Conservation (phyloP, 1,140 invertebrate species). For the Littorina saxatilis region DNA sequence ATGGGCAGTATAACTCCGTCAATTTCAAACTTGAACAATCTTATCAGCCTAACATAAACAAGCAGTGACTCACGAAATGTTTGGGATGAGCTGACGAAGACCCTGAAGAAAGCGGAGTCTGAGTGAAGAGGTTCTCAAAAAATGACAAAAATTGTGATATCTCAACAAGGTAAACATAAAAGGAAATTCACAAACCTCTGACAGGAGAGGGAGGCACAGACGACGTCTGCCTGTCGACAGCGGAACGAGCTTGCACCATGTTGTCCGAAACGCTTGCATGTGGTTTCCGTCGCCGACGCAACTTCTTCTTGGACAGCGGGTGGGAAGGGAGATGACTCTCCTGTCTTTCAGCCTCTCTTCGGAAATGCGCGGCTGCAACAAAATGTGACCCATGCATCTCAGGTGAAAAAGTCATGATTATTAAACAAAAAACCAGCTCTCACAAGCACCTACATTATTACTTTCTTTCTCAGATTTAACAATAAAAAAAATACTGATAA, state of each 20-base stretch:
- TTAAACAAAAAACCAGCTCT: too few relatives aligned
- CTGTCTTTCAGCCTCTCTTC: constrained; percentile 56
- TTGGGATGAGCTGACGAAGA: constrained; percentile 83
- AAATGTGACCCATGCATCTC: not conserved
- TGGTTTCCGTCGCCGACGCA: constrained; percentile 53
- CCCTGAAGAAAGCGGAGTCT: constrained; percentile 92
- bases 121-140: constrained; percentile 95
- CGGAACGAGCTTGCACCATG: constrained; percentile 39
- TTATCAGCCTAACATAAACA: too few relatives aligned
- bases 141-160: too few relatives aligned
- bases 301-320: constrained; percentile 52
- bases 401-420: too few relatives aligned
- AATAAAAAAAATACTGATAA: not conserved
- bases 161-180: too few relatives aligned
- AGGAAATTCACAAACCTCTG: constrained; percentile 2
- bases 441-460: too few relatives aligned
- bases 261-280: constrained; percentile 32
- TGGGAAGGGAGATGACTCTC: constrained; percentile 47
- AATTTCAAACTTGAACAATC: too few relatives aligned
- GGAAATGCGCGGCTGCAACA: constrained; percentile 48
- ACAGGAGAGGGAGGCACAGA: constrained; percentile 57
- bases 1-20: too few relatives aligned
- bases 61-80: constrained; percentile 87
- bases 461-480: not conserved
- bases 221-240: constrained; percentile 51